Percentiles rank a stretch among this genome's conserved stretches.
Conservation (phyloP, 1,140 invertebrate genomes). For the Monomorium pharaonis region DNA sequence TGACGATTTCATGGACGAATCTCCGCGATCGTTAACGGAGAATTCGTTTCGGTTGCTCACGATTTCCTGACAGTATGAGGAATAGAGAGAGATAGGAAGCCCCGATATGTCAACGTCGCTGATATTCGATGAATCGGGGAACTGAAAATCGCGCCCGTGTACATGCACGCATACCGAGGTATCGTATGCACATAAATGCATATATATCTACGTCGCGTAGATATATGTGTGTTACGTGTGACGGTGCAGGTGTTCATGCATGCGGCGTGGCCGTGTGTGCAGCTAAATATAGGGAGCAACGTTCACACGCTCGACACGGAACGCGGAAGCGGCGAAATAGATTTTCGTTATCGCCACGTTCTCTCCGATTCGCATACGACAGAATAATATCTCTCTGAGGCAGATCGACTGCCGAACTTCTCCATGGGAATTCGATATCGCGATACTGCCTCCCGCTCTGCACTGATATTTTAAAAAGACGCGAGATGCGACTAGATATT, state of each 20-base stretch:
- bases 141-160: constrained; percentile 51
- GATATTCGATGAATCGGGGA: constrained; percentile 62
- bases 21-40: constrained; percentile 68
- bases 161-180: constrained; percentile 6
- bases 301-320: constrained; percentile 66
- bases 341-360: constrained; percentile 77
- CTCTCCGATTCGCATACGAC: constrained; percentile 37
- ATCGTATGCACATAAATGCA: constrained; percentile 32
- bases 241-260: background rate
- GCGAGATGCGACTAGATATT: background rate
- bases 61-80: constrained; percentile 39
- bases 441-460: constrained; percentile 53
- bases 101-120: constrained; percentile 58
- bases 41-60: constrained; percentile 64
- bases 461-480: constrained; percentile 60
- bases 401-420: constrained; percentile 63
- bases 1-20: constrained; percentile 69
- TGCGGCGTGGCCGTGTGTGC: background rate
- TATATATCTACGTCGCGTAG: constrained; percentile 15
- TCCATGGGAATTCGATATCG: constrained; percentile 65
- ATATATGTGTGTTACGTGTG: constrained; percentile 22
- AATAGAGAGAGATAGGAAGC: constrained; percentile 61
- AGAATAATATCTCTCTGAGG: constrained; percentile 65
- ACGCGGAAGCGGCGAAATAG: constrained; percentile 73
- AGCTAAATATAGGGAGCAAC: constrained; percentile 54